A percentile compares a stretch with the other conserved stretches of the same genome.
phyloP scores from a whole-genome alignment of 2,888 invertebrate species.

The Dione juno region DNA sequence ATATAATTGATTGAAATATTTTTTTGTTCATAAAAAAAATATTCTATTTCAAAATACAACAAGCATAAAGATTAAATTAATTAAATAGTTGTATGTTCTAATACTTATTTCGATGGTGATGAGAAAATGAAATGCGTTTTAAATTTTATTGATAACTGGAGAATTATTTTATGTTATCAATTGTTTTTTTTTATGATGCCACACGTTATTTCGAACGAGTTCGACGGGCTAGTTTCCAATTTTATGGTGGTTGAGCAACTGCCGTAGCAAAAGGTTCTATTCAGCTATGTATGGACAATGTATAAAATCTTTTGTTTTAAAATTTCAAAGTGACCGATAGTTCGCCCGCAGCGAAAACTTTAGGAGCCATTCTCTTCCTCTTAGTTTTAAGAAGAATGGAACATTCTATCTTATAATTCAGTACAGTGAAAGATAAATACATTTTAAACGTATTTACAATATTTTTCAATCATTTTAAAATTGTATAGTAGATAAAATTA shows the following conservation, averaged over 20 bases:
- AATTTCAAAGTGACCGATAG: slow-evolving; percentile 35
- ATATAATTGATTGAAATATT: too few relatives aligned
- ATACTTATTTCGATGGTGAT: too few relatives aligned
- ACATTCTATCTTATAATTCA: slow-evolving; percentile 14
- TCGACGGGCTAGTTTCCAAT: slow-evolving; percentile 74
- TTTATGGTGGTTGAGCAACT: slow-evolving; percentile 79
- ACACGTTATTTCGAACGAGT: slow-evolving; percentile 64
- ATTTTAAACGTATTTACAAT: background rate
- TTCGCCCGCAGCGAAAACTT: slow-evolving; percentile 34
- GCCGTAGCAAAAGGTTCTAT: slow-evolving; percentile 52
- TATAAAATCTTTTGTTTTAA: slow-evolving; percentile 40
- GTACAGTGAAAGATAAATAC: slow-evolving; percentile 7
- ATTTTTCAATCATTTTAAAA: background rate
- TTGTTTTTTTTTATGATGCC: slow-evolving; percentile 61
- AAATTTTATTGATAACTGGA: slow-evolving; percentile 42
- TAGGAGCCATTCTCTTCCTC: slow-evolving; percentile 29
- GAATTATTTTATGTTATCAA: slow-evolving; percentile 44
- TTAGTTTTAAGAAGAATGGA: slow-evolving; percentile 29
- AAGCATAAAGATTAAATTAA: too few relatives aligned
- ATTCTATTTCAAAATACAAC: too few relatives aligned
- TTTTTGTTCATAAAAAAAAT: too few relatives aligned
- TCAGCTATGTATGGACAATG: slow-evolving; percentile 43
- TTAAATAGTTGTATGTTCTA: too few relatives aligned
- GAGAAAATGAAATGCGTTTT: slow-evolving; percentile 24
- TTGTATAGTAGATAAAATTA: background rate